phyloP scores from a whole-genome alignment of 1,140 invertebrate species.

The Caenorhabditis remanei region DNA sequence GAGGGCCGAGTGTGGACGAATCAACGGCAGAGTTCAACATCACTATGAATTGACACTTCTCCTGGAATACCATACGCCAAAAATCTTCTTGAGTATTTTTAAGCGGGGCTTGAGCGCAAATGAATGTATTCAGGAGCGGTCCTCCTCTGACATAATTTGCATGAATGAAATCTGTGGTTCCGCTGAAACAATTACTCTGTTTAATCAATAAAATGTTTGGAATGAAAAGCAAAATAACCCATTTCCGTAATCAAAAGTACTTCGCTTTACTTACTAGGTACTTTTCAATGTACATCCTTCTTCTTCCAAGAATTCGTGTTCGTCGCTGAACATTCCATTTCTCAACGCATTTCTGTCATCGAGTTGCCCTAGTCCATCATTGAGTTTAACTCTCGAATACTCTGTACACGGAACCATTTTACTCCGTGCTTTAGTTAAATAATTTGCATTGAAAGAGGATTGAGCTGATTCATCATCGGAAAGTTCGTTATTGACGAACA shows the following conservation, averaged over 20 bases:
- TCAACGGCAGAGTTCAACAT: conserved; percentile 72
- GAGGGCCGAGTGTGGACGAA: conserved; percentile 54
- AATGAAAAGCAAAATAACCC: too few relatives aligned
- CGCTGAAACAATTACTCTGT: conserved; percentile 61
- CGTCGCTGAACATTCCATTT: conserved; percentile 34
- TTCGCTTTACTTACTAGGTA: conserved; percentile 37
- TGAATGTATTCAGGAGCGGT: conserved; percentile 78
- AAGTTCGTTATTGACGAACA: conserved; percentile 71
- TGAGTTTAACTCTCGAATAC: conserved; percentile 12
- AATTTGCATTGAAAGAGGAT: conserved; percentile 72
- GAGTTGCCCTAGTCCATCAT: neutral
- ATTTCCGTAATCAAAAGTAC: neutral
- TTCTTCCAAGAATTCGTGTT: conserved; percentile 32
- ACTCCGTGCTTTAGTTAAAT: conserved; percentile 69
- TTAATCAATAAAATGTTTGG: too few relatives aligned
- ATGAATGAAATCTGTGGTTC: conserved; percentile 75
- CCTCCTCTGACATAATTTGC: conserved; percentile 73
- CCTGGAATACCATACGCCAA: conserved; percentile 68
- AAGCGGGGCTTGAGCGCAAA: conserved; percentile 79
- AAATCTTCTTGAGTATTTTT: conserved; percentile 73
- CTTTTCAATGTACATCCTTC: conserved; percentile 19
- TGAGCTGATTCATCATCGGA: conserved; percentile 67
- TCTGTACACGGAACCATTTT: conserved; percentile 63
- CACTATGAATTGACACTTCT: conserved; percentile 60
- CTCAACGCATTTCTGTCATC: conserved; percentile 65